These are phyloP conservation scores for Aspiorhynchus laticeps DNA, from an alignment of 2,113 vertebrate genomes.

Conservation along the genomic window DNA sequence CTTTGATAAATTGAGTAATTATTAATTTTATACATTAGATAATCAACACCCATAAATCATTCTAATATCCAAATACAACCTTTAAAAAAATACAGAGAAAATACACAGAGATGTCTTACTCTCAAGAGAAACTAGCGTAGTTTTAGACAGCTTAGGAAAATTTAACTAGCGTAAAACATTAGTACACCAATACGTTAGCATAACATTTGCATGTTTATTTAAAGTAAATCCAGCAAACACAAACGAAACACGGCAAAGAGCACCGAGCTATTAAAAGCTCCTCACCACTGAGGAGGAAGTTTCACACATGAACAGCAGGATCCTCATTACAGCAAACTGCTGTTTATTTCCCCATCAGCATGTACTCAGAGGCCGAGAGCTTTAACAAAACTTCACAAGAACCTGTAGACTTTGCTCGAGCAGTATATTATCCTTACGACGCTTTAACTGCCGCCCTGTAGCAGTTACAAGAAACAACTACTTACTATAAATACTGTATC, in stretches of 20 bases:
- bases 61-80: neutral
- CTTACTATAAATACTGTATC: slow-evolving; percentile 37
- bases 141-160: neutral
- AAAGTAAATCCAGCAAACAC: slow-evolving; percentile 12
- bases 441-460: neutral
- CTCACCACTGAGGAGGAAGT: slow-evolving; percentile 19
- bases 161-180: neutral
- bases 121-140: neutral
- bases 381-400: slow-evolving; percentile 20
- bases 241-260: slow-evolving; percentile 17
- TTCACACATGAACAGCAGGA: slow-evolving; percentile 46
- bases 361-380: neutral
- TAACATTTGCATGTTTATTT: slow-evolving; percentile 23
- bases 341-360: slow-evolving; percentile 44
- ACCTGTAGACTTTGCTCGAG: slow-evolving; percentile 8
- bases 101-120: too few species aligned
- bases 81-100: too few species aligned
- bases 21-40: neutral
- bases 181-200: neutral
- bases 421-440: slow-evolving; percentile 29
- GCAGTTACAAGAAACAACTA: slow-evolving; percentile 17
- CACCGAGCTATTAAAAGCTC: slow-evolving; percentile 47
- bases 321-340: slow-evolving; percentile 46
- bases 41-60: neutral
- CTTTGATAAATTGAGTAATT: too few species aligned